Evolutionary conservation across 2,888 invertebrate species (phyloP), one percentile per base, ranked within the genome.

Genomic region (Stegana nigrithorax): DNA sequence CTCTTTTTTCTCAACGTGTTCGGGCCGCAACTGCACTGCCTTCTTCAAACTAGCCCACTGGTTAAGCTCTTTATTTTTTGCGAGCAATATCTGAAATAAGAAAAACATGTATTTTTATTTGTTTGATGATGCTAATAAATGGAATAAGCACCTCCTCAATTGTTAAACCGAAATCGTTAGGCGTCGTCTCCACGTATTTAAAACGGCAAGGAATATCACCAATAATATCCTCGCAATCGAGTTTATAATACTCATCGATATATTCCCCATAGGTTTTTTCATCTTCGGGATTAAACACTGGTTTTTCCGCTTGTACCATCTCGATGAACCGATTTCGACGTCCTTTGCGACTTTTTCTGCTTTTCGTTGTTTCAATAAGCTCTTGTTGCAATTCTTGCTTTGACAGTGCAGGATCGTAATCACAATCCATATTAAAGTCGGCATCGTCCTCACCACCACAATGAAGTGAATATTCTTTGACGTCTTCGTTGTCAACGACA

Each of bases 151-250:
- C 96, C 90, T 99, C 99, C 78, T 96, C 96, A 50, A 93, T 87
- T 4, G 91, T 90, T 23, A 99, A 87, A 1, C 99, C 99, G 86
- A 93, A 99, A 85, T 93, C 91, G 84, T 98, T 98, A 0, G 96
- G 92, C 42, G 91, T 88, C 0, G 94, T 96, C 82, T 94, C 89
- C 26, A 96, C 89, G 82, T 99, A 99, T 81, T 95, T 96, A 85
- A 97, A 99, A 72, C 94, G 88, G 65, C 96, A 97, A 0, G 96
- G 96, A 72, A 93, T 84, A 81, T 97, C 96, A 0, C 92, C 97
- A 55, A 98, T 92, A 57, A 98, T 90, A 84, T 99, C 98, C 82
- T 98, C 98, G 83, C 94, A 98, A 84, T 98, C 96, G 81, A 98
- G 87, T 76, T 93, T 91, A 82, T 98, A 98, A 84, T 97, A 98